Evolutionary conservation across 1,140 invertebrate species (phyloP), one percentile per base, ranked within the genome.

Genomic region (Drosophila oshimai): DNA sequence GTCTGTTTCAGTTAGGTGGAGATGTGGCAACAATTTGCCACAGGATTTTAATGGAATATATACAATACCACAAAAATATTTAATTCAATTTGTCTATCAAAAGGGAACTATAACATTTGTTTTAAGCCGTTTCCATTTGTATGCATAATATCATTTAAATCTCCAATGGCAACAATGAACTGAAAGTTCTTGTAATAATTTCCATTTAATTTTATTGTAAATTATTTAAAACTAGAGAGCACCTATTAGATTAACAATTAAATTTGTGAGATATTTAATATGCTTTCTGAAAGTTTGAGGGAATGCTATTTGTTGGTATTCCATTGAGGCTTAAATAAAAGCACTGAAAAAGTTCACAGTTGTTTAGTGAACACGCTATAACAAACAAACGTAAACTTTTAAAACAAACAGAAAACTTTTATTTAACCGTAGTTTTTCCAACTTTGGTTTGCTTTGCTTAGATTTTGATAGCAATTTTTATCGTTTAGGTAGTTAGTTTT

Each of bases 11-110:
- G 31, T 29, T 62, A 24, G 24, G 13, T 17, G 24, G 13, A 41
- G 33, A 50, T 41, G 28, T 69, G 50, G 47, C 70, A 67, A 74
- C 69, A 84, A 74, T 74, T 77, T 79, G 70, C 80, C 71, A 62
- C 51, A 60, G 62, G 28, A 62, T 86, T 83, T 86, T 86, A 84
- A 86, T 86, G 80, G 64, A 86, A 84, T 75, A 86, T 75, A 74
- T 75, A 79, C 65, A 86, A 79, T 37, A 54, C 44, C 46, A 31
- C 53, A 26, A 72, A 67, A 72, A 79, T 72, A 77, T 77, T 84
- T 86, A 72, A 84, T 86, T 86, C 55, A 84, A 86, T 84, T 75
- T 55, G 17, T 33, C 18, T 44, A 71, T 57, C 41, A 65, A 67
- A 60, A 45, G 20, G 28, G 2, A 6, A 9, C 39, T 15, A 26